Conservation (phyloP, 2,113 vertebrate genomes). For the Saguinus midas region DNA sequence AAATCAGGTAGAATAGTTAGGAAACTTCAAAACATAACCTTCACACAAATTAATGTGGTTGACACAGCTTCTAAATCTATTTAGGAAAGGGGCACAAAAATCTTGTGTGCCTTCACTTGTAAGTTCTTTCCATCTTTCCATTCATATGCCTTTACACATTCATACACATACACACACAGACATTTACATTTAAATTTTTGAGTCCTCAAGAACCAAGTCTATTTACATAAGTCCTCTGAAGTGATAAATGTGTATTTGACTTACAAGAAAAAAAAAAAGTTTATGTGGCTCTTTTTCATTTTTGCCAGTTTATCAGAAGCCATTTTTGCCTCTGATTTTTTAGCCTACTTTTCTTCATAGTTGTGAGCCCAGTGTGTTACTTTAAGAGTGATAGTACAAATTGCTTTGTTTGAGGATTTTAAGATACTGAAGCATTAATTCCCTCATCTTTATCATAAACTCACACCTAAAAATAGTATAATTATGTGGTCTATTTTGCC, state of each 20-base stretch:
- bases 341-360: neutral
- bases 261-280: neutral
- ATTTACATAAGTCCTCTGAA: neutral
- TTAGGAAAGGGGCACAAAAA: neutral
- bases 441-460: neutral
- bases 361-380: neutral
- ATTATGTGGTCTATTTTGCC: neutral
- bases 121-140: neutral
- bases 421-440: neutral
- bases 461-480: neutral
- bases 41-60: neutral
- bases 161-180: neutral
- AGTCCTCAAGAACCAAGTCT: neutral
- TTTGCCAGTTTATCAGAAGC: neutral
- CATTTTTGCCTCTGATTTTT: neutral
- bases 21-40: slow-evolving; percentile 14
- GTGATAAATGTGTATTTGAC: neutral
- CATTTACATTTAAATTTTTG: neutral
- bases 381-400: neutral
- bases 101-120: neutral
- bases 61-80: neutral
- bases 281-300: neutral
- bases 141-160: neutral
- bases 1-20: neutral
- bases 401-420: neutral